These are phyloP conservation scores for Craterocephalus amniculus DNA, from an alignment of 2,797 vertebrate genomes.

Conservation along the genomic window DNA sequence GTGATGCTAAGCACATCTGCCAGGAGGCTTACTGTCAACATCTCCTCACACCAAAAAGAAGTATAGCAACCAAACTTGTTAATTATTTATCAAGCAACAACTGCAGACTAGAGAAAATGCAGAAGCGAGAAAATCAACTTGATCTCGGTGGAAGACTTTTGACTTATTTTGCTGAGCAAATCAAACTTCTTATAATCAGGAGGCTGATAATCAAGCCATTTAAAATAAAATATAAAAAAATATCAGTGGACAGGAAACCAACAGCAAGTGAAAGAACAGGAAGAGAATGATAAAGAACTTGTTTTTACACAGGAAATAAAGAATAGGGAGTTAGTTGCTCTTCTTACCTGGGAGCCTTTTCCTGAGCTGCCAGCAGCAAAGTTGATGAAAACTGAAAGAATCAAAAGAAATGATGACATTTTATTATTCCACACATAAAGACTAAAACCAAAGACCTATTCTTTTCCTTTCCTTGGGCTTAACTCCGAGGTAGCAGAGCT, in stretches of 20 bases:
- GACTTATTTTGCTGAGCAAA: slow-evolving; percentile 40
- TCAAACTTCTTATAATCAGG: slow-evolving; percentile 34
- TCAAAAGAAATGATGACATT: slow-evolving; percentile 24
- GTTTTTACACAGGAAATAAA: slow-evolving; percentile 23
- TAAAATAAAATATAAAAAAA: slow-evolving; percentile 6
- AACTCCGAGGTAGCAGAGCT: background rate
- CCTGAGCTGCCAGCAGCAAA: slow-evolving; percentile 65
- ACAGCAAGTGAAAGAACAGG: slow-evolving; percentile 26
- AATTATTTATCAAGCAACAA: slow-evolving; percentile 73
- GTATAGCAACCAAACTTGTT: slow-evolving; percentile 67
- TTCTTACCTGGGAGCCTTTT: slow-evolving; percentile 77
- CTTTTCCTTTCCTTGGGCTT: background rate
- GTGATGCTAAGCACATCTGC: slow-evolving; percentile 70
- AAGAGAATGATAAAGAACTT: slow-evolving; percentile 17
- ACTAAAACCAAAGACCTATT: background rate
- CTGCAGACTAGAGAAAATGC: slow-evolving; percentile 49
- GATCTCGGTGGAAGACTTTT: slow-evolving; percentile 30
- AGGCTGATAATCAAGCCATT: slow-evolving; percentile 30
- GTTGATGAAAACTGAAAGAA: slow-evolving; percentile 72
- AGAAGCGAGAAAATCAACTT: slow-evolving; percentile 42
- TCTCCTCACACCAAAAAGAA: slow-evolving; percentile 67
- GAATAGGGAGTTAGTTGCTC: background rate
- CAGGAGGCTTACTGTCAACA: slow-evolving; percentile 73
- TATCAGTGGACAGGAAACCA: slow-evolving; percentile 25
- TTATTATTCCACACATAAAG: slow-evolving; percentile 22